Evolutionary conservation across 2,888 invertebrate genomes (phyloP).

Genomic region (Lasioglossum marginatum): DNA sequence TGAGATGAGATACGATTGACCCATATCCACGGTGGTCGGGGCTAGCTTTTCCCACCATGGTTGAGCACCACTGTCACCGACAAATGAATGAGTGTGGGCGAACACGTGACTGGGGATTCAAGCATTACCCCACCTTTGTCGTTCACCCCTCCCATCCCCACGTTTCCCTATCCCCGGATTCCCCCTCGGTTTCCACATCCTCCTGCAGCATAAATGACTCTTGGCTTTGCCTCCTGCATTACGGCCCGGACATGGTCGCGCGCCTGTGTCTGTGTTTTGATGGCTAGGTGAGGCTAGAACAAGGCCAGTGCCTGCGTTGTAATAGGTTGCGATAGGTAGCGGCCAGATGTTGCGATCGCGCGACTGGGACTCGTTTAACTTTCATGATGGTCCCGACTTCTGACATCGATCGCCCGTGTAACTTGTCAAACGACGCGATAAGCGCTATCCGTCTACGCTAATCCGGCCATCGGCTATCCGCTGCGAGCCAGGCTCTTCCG

Average conservation of each 20-base stretch:
- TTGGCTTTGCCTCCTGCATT: constrained; percentile 62
- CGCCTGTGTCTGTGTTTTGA: constrained; percentile 46
- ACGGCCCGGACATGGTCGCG: constrained; percentile 47
- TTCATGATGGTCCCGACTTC: constrained; percentile 19
- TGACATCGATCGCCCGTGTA: background rate
- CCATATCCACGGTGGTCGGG: constrained; percentile 62
- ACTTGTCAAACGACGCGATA: constrained; percentile 8
- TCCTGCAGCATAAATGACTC: constrained; percentile 72
- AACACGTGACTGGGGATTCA: constrained; percentile 80
- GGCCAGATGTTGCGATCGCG: constrained; percentile 30
- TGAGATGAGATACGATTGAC: constrained; percentile 56
- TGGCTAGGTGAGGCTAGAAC: constrained; percentile 61
- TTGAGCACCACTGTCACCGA: constrained; percentile 77
- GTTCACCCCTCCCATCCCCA: constrained; percentile 32
- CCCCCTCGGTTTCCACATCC: constrained; percentile 38
- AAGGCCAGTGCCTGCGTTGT: constrained; percentile 39
- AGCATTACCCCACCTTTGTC: constrained; percentile 64
- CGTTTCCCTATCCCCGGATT: constrained; percentile 20
- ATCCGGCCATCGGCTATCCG: background rate
- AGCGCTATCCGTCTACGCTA: constrained; percentile 6
- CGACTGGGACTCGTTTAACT: constrained; percentile 37
- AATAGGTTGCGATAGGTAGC: constrained; percentile 47
- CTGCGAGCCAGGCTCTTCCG: background rate
- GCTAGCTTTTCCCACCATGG: constrained; percentile 46
- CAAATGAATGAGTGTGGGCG: constrained; percentile 82